Percentiles rank a stretch among this genome's conserved stretches.
Evolutionary conservation across 2,113 vertebrate species (phyloP).

Genomic region (Austrofundulus limnaeus): DNA sequence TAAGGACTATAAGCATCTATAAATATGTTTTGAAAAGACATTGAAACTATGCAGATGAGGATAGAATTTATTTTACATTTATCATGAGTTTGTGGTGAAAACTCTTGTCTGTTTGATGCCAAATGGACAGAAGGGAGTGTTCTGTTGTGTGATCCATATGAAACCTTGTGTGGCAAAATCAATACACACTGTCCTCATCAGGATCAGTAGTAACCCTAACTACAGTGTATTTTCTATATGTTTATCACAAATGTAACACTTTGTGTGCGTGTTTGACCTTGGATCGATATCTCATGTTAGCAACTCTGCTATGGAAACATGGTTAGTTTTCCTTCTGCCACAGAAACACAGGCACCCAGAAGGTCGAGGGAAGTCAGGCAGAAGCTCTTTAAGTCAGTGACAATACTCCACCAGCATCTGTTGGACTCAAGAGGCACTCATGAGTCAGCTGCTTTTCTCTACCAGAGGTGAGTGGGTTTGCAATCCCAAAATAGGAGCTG

Average conservation of each 20-base stretch:
- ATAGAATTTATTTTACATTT: neutral
- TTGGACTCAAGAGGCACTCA: constrained; percentile 3
- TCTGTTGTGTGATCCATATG: neutral
- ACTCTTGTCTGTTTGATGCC: neutral
- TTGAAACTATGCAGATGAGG: neutral
- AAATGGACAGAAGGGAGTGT: neutral
- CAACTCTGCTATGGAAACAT: constrained; percentile 62
- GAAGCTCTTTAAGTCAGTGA: constrained; percentile 17
- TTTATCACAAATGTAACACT: neutral
- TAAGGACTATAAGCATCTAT: neutral
- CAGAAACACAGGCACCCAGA: constrained; percentile 21
- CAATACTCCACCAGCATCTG: constrained; percentile 4
- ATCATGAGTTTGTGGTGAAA: constrained; percentile 11
- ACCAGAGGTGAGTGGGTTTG: too few species aligned
- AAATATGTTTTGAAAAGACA: neutral
- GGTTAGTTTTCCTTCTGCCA: constrained; percentile 21
- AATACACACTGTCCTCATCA: neutral
- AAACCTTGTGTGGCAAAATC: neutral
- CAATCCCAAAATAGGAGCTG: too few species aligned
- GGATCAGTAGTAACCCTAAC: neutral
- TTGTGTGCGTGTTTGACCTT: constrained; percentile 38
- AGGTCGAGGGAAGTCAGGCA: constrained; percentile 35
- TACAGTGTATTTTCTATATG: constrained; percentile 8
- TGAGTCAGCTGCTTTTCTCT: too few species aligned
- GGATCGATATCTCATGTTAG: constrained; percentile 32